These are phyloP conservation scores for Perca schrenkii DNA, from an alignment of 2,113 vertebrate species.

Conservation along the genomic window DNA sequence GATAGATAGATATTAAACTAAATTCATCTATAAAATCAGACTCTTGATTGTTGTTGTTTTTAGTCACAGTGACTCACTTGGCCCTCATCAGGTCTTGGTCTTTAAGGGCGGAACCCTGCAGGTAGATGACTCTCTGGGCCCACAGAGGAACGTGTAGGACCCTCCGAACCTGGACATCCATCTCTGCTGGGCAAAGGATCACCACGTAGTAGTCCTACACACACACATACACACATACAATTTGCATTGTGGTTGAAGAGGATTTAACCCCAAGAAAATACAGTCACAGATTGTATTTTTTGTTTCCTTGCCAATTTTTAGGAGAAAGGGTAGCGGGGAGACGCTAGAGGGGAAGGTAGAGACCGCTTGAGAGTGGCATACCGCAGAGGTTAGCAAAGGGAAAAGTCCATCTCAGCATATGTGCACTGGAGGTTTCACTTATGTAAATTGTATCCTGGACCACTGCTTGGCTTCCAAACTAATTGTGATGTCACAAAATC, in stretches of 20 bases:
- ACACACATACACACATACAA: neutral
- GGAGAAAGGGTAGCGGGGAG: neutral
- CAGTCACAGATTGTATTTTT: neutral
- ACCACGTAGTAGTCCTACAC: conserved; percentile 89
- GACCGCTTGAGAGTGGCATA: neutral
- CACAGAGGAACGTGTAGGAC: conserved; percentile 89
- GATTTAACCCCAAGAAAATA: neutral
- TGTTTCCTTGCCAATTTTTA: neutral
- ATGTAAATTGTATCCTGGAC: neutral
- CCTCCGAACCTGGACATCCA: conserved; percentile 87
- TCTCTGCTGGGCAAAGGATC: conserved; percentile 89
- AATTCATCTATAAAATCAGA: neutral
- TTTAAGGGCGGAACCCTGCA: conserved; percentile 89
- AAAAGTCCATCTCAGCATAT: neutral
- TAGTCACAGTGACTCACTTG: conserved; percentile 81
- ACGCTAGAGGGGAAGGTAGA: neutral
- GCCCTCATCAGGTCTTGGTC: conserved; percentile 90
- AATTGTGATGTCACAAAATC: neutral
- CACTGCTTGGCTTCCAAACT: neutral
- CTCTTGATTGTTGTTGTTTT: neutral
- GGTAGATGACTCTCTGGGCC: conserved; percentile 90
- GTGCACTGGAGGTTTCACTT: neutral
- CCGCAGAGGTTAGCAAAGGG: neutral
- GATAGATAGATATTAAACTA: neutral
- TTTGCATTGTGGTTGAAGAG: neutral